Conservation (phyloP, 1,140 invertebrate genomes). For the Nasonia giraulti region DNA sequence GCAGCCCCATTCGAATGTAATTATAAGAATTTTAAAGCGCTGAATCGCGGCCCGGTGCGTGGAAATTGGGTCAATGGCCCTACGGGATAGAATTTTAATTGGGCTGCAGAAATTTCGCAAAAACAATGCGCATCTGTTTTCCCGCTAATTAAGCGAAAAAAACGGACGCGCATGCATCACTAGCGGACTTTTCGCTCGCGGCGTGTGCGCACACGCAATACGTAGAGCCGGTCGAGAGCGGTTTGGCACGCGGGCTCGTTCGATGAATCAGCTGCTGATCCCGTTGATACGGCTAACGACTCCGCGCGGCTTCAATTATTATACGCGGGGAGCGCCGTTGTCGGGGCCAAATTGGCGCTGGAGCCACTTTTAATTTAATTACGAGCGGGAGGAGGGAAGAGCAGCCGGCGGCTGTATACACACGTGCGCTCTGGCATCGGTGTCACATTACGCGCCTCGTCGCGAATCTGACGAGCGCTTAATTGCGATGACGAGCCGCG, state of each 20-base stretch:
- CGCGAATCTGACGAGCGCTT: not conserved
- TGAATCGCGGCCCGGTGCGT: not conserved
- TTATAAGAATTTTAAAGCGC: conserved; percentile 11
- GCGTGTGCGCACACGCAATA: not conserved
- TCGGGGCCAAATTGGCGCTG: not conserved
- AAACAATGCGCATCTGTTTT: not conserved
- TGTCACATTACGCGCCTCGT: not conserved
- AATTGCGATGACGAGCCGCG: conserved; percentile 9
- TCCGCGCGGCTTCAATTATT: conserved; percentile 28
- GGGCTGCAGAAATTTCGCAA: not conserved
- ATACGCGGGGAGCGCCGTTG: not conserved
- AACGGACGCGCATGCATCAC: not conserved
- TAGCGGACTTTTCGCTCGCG: not conserved
- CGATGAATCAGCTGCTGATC: conserved; percentile 39
- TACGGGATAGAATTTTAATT: not conserved
- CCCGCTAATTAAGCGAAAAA: not conserved
- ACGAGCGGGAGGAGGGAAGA: not conserved
- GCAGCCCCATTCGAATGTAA: conserved; percentile 6
- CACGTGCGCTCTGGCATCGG: not conserved
- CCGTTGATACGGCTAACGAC: conserved; percentile 29
- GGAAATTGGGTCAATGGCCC: not conserved
- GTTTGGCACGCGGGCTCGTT: not conserved
- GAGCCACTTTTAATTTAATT: conserved; percentile 34
- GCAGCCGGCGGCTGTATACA: not conserved
- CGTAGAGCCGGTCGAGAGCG: conserved; percentile 21